A percentile compares a stretch with the other conserved stretches of the same genome.
Evolutionary conservation across 2,888 invertebrate species (phyloP).

Genomic region (Eupithecia exiguata): DNA sequence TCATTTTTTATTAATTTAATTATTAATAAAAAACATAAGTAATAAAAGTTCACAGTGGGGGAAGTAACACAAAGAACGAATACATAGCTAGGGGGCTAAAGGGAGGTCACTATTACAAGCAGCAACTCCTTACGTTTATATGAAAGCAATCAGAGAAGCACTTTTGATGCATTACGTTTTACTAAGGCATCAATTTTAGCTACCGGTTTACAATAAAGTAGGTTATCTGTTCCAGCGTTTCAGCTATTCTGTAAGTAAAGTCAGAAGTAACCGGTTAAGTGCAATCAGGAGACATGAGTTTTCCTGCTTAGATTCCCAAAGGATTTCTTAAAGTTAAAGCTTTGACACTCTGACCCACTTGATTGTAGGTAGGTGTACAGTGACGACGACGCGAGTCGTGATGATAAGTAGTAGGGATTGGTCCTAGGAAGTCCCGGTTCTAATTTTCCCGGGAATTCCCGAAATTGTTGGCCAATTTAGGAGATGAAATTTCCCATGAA

Average conservation of each 20-base stretch:
- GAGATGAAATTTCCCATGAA: no score
- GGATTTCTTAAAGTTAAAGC: neutral
- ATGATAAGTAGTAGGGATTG: no score
- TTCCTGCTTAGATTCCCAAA: neutral
- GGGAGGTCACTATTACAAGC: neutral
- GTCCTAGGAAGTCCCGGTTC: no score
- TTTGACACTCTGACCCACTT: neutral
- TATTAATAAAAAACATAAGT: no score
- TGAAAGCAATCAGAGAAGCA: slow-evolving; percentile 12
- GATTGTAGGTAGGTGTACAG: no score
- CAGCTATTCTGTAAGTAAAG: neutral
- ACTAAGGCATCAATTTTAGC: slow-evolving; percentile 18
- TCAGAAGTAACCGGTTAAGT: neutral
- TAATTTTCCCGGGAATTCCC: no score
- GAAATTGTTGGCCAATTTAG: no score
- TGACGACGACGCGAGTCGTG: no score
- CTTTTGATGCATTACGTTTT: slow-evolving; percentile 7
- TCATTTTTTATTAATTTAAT: no score
- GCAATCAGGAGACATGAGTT: neutral
- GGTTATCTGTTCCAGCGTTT: neutral
- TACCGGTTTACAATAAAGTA: slow-evolving; percentile 3
- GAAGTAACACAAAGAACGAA: neutral
- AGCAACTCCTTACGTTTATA: slow-evolving; percentile 18
- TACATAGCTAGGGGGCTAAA: neutral
- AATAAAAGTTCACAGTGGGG: no score